phyloP scores from a whole-genome alignment of 2,888 invertebrate genomes.

The Drosophila greeni region DNA sequence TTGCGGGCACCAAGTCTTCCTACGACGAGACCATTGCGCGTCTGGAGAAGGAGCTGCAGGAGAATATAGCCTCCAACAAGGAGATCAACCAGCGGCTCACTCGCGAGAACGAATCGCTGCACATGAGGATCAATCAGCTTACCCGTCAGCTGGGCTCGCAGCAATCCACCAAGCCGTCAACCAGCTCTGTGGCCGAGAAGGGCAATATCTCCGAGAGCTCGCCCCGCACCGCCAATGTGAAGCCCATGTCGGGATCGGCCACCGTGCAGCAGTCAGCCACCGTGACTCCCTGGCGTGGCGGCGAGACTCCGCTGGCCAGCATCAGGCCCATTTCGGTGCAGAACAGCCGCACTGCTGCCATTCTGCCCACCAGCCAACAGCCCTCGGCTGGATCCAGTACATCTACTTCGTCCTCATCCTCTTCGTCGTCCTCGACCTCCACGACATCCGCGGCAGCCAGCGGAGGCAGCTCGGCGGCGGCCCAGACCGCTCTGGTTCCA shows the following conservation, averaged over 20 bases:
- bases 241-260: constrained; percentile 90
- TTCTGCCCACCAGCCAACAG: constrained; percentile 84
- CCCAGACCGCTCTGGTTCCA: constrained; percentile 81
- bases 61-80: constrained; percentile 82
- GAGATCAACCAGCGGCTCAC: constrained; percentile 80
- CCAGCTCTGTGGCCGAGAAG: constrained; percentile 82
- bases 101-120: constrained; percentile 85
- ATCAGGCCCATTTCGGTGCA: constrained; percentile 93
- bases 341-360: constrained; percentile 85
- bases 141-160: constrained; percentile 83
- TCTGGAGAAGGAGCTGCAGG: constrained; percentile 86
- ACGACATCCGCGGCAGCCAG: constrained; percentile 53
- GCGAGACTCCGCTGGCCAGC: constrained; percentile 93
- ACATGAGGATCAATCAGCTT: constrained; percentile 84
- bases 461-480: constrained; percentile 56
- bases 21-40: constrained; percentile 85
- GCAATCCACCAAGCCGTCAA: constrained; percentile 85
- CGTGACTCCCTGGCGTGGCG: constrained; percentile 85
- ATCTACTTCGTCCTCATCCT: constrained; percentile 68
- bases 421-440: constrained; percentile 66
- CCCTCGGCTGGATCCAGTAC: constrained; percentile 66
- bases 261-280: constrained; percentile 79
- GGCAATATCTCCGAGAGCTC: constrained; percentile 81
- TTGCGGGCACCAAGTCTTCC: constrained; percentile 84
- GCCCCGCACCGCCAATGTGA: constrained; percentile 93